phyloP scores from a whole-genome alignment of 2,797 vertebrate genomes.

The Platalea minor region DNA sequence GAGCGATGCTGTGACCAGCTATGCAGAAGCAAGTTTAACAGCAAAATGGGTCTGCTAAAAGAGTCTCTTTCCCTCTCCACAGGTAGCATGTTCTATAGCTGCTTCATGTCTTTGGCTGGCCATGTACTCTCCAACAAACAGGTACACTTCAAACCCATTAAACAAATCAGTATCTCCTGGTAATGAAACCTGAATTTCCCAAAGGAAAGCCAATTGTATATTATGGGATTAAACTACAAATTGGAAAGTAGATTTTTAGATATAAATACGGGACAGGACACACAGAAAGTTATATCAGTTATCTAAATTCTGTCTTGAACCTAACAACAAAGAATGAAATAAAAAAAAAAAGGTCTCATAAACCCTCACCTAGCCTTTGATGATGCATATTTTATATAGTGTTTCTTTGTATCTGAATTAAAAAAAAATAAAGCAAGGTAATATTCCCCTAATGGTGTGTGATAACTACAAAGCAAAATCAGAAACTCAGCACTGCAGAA shows the following conservation, averaged over 20 bases:
- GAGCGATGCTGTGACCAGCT: background rate
- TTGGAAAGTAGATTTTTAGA: background rate
- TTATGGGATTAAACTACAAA: background rate
- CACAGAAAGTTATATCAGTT: background rate
- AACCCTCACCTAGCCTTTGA: background rate
- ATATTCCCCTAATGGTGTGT: background rate
- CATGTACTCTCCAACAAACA: background rate
- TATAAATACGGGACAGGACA: background rate
- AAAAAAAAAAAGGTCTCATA: background rate
- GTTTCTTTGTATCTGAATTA: background rate
- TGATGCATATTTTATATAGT: background rate
- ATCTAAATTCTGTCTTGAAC: background rate
- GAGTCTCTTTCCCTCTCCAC: background rate
- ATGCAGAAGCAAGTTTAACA: background rate
- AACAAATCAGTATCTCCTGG: background rate
- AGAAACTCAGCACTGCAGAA: background rate
- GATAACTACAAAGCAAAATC: background rate
- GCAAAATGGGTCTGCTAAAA: background rate
- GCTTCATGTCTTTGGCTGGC: background rate
- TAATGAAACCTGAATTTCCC: background rate
- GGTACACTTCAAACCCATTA: background rate
- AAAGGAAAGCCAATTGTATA: background rate
- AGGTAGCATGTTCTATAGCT: background rate
- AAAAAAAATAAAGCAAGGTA: background rate
- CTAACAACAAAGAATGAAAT: background rate